phyloP scores from a whole-genome alignment of 2,797 vertebrate species.

The Pipistrellus pipistrellus region DNA sequence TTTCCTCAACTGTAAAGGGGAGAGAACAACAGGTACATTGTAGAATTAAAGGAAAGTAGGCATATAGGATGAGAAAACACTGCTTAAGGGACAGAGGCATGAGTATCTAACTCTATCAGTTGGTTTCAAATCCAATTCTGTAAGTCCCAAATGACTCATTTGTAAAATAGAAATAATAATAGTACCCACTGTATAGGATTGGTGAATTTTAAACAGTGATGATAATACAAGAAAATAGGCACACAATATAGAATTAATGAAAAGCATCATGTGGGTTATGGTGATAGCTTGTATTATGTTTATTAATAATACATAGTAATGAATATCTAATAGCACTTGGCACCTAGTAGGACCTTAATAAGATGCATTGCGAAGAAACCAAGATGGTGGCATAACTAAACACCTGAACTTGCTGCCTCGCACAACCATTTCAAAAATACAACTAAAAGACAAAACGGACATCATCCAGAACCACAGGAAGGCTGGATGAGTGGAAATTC shows the following conservation, averaged over 20 bases:
- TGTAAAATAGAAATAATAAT: neutral
- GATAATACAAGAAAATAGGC: neutral
- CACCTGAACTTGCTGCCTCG: no score
- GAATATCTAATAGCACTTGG: neutral
- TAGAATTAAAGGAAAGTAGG: neutral
- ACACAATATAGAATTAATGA: neutral
- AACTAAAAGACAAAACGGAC: no score
- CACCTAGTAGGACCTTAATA: constrained; percentile 2
- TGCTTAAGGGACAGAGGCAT: neutral
- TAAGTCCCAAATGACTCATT: neutral
- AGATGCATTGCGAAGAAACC: neutral
- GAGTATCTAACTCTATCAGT: neutral
- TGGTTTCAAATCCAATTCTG: neutral
- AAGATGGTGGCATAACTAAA: no score
- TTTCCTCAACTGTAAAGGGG: neutral
- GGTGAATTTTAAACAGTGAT: neutral
- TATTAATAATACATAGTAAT: neutral
- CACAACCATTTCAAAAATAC: no score
- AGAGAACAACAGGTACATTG: neutral
- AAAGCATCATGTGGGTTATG: neutral
- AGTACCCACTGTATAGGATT: neutral
- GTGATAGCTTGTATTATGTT: neutral
- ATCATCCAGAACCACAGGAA: no score
- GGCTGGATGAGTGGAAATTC: no score
- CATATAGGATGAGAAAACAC: rapidly evolving